These are phyloP conservation scores for Lagodon rhomboides DNA, from an alignment of 2,797 vertebrate genomes.

Conservation along the genomic window DNA sequence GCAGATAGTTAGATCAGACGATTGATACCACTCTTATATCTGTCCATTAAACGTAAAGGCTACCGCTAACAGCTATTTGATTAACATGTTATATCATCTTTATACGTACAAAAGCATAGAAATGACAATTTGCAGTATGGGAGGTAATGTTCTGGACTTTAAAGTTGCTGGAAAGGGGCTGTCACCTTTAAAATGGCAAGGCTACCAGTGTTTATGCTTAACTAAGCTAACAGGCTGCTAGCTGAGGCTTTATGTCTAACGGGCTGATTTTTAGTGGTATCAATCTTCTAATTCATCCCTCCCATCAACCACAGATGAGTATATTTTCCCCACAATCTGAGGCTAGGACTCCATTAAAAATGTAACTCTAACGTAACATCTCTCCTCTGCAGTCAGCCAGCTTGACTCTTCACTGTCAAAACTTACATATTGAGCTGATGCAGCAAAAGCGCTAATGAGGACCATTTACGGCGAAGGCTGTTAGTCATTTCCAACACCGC, in stretches of 20 bases:
- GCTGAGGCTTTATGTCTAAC: neutral
- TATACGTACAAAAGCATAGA: neutral
- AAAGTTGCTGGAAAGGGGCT: neutral
- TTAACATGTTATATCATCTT: neutral
- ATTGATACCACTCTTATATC: too few species aligned
- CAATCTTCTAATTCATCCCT: neutral
- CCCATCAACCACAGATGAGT: neutral
- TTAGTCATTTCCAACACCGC: constrained; percentile 39
- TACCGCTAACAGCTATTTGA: neutral
- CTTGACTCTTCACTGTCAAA: constrained; percentile 11
- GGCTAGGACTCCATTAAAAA: neutral
- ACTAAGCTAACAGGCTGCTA: constrained; percentile 5
- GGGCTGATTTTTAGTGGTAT: neutral
- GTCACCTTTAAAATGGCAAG: neutral
- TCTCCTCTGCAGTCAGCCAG: constrained; percentile 2
- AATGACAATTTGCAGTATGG: neutral
- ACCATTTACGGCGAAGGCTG: constrained; percentile 38
- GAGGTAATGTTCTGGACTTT: neutral
- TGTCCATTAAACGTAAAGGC: too few species aligned
- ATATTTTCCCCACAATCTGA: neutral
- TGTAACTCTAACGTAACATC: constrained; percentile 11
- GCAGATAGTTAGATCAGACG: too few species aligned
- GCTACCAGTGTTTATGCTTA: neutral
- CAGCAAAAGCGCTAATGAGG: constrained; percentile 46
- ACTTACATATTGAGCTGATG: constrained; percentile 30